Evolutionary conservation across 1,140 invertebrate species (phyloP), one percentile per base, ranked within the genome.

Genomic region (Cherax destructor): DNA sequence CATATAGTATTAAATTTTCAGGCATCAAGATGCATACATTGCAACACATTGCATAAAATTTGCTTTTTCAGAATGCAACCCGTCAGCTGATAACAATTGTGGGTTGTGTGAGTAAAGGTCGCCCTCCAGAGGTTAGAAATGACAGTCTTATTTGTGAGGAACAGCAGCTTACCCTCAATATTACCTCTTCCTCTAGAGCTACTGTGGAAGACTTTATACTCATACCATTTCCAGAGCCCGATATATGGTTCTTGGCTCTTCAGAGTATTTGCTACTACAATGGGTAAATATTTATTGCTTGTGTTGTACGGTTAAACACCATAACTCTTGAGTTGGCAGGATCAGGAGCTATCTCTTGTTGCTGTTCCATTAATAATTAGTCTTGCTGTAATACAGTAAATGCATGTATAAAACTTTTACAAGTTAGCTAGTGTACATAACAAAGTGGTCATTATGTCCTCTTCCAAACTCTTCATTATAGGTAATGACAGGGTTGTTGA

Each of bases 191-290:
- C 24, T 90, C 92, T 11, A 78, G 59, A n/a, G 30, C 61, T n/a
- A 92, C 86, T 18, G 76, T 90, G 3, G 76, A 86, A 81, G 92
- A 93, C 52, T 94, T 92, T 79, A 93, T 97, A 11, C 95, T 97
- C 91, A 96, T 97, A 18, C 97, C 97, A 3, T 98, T 96, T 94
- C 97, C 97, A 0, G 97, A 98, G 93, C 96, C 96, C 21, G 97
- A 97, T 0, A 94, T 94, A 21, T 98, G 97, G 97, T 97, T 97
- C 88, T 80, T 94, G 16, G 93, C 93, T 30, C 84, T 94, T 24
- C 91, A 93, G 77, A 92, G 93, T 41, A 78, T 88, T 49, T 94
- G 94, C 91, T 93, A 91, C 72, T 80, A 92, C 49, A 65, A 88
- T 61, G 92, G 91, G 88, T 84, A 50, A 87, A 80, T 59, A 30